These are phyloP conservation scores for Hypomesus transpacificus DNA, from an alignment of 2,113 vertebrate species.

Conservation along the genomic window DNA sequence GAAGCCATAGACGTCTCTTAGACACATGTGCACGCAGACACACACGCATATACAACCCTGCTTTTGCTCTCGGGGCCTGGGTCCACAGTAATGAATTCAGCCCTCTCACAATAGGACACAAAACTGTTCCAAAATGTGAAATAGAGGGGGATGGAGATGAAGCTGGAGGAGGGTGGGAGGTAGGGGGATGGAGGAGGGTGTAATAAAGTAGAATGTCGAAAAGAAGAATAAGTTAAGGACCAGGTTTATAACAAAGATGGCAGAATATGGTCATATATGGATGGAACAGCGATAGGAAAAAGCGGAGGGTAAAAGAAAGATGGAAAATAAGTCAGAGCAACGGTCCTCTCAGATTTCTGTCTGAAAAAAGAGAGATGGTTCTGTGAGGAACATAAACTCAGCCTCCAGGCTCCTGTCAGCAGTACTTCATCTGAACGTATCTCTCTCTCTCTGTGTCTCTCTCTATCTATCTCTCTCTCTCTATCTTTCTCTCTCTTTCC, in stretches of 20 bases:
- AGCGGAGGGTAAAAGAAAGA: not conserved
- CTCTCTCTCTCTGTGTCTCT: constrained; percentile 19
- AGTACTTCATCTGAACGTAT: constrained; percentile 5
- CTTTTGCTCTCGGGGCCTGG: too few species aligned
- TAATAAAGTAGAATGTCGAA: not conserved
- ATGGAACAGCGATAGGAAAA: not conserved
- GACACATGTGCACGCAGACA: not conserved
- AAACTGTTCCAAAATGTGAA: constrained; percentile 16
- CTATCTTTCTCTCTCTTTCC: constrained; percentile 1
- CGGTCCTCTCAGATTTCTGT: constrained; percentile 14
- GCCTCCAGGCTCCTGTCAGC: constrained; percentile 59
- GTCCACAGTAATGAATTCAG: constrained; percentile 33
- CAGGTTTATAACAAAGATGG: too few species aligned
- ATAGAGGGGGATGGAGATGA: constrained; percentile 10
- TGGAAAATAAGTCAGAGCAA: not conserved
- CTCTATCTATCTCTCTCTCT: constrained; percentile 12
- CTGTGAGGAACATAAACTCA: constrained; percentile 34
- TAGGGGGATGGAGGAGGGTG: not conserved
- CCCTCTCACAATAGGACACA: constrained; percentile 8
- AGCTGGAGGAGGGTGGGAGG: constrained; percentile 4
- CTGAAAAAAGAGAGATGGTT: constrained; percentile 8
- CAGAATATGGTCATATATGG: not conserved
- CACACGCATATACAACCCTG: too few species aligned
- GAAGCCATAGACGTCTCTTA: not conserved
- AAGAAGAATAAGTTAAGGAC: not conserved